Conservation (phyloP, 1,140 invertebrate genomes). For the Heliconius melpomene region DNA sequence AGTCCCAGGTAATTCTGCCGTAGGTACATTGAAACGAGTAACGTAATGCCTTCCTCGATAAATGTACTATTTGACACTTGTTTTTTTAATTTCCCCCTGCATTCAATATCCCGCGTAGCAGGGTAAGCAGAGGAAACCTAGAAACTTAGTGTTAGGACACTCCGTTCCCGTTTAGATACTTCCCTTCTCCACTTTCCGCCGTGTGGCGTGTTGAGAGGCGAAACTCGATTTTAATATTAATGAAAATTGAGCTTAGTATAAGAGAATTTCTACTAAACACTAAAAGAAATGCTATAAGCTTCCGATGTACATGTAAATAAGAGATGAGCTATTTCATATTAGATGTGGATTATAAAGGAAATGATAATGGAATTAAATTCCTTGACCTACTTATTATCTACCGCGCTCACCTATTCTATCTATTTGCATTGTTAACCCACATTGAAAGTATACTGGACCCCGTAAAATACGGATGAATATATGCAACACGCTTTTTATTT, state of each 20-base stretch:
- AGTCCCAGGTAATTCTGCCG: no score
- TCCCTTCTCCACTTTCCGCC: no score
- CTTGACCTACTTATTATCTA: slow-evolving; percentile 31
- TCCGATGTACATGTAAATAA: not conserved
- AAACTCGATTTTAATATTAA: no score
- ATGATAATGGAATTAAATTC: slow-evolving; percentile 28
- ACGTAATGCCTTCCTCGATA: no score
- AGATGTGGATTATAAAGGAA: slow-evolving; percentile 17
- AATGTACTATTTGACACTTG: no score
- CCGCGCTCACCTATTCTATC: slow-evolving; percentile 7
- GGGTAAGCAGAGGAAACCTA: no score
- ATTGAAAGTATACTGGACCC: not conserved
- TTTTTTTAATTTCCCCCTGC: no score
- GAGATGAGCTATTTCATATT: slow-evolving; percentile 24
- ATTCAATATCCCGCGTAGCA: no score
- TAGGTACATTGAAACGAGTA: no score
- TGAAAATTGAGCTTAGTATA: not conserved
- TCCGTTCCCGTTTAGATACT: no score
- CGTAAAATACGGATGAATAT: not conserved
- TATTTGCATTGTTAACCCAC: not conserved
- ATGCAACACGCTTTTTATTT: not conserved
- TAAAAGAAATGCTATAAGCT: not conserved
- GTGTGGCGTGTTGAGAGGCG: no score
- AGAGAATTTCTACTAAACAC: not conserved
- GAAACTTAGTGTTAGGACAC: no score